Conservation (phyloP, 2,113 vertebrate genomes). For the Ginglymostoma cirratum region DNA sequence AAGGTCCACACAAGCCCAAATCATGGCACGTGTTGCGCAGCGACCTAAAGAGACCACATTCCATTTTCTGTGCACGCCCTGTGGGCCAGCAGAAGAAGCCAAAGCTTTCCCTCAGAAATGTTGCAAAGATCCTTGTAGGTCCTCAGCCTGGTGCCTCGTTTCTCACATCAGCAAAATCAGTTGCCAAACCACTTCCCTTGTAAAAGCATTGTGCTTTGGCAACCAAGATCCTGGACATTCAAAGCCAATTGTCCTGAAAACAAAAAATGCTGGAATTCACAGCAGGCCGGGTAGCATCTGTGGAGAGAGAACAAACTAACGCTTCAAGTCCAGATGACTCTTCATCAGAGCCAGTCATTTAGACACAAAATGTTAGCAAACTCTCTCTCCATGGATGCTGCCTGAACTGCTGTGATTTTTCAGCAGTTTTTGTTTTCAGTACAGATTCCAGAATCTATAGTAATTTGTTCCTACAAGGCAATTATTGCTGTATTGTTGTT, state of each 20-base stretch:
- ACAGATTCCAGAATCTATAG: no score
- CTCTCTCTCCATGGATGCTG: no score
- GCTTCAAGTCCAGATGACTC: no score
- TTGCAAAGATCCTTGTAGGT: background rate
- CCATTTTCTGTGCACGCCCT: background rate
- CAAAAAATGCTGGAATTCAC: no score
- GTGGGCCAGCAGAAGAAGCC: background rate
- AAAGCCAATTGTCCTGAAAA: background rate
- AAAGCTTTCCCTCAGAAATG: background rate
- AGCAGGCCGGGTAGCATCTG: no score
- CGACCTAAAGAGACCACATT: background rate
- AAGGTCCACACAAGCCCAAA: background rate
- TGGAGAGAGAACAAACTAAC: no score
- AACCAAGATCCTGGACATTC: background rate
- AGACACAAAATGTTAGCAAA: no score
- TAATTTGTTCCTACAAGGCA: background rate
- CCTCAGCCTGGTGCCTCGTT: background rate
- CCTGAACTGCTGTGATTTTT: no score
- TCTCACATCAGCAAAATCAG: background rate
- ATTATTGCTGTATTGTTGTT: background rate
- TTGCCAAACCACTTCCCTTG: background rate
- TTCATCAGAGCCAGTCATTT: no score
- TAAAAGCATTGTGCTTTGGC: background rate
- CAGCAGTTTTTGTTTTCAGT: no score
- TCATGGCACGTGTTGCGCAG: background rate